phyloP scores from a whole-genome alignment of 1,140 invertebrate species.

The Zaprionus inermis region DNA sequence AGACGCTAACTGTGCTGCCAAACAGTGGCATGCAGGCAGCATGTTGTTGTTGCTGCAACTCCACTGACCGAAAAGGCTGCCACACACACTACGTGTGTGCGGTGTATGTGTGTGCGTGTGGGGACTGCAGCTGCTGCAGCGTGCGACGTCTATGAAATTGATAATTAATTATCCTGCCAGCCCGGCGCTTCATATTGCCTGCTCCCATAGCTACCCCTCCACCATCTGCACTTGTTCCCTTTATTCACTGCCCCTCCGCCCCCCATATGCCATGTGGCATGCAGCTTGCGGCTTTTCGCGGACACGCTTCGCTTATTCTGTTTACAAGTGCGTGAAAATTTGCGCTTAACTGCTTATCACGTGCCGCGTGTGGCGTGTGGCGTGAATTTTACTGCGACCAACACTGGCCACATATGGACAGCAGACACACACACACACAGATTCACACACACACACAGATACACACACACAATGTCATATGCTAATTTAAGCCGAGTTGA shows the following conservation, averaged over 20 bases:
- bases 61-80: conserved; percentile 40
- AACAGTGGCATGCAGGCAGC: conserved; percentile 8
- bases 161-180: conserved; percentile 77
- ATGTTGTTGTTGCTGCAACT: conserved; percentile 32
- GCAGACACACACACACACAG: conserved; percentile 16
- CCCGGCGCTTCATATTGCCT: not conserved
- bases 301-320: conserved; percentile 77
- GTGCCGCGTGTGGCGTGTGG: conserved; percentile 56
- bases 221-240: too few relatives aligned
- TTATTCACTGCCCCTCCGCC: not conserved
- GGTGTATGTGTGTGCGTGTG: conserved; percentile 10
- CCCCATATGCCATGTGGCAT: conserved; percentile 1
- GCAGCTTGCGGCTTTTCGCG: conserved; percentile 63
- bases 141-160: conserved; percentile 66
- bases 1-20: conserved; percentile 36
- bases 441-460: conserved; percentile 11
- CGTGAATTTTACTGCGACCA: conserved; percentile 70
- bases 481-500: conserved; percentile 48
- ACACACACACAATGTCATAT: conserved; percentile 23
- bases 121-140: conserved; percentile 20
- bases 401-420: conserved; percentile 62
- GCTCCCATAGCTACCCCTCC: too few relatives aligned
- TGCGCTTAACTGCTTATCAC: conserved; percentile 80
- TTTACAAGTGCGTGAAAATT: conserved; percentile 80
- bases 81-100: conserved; percentile 5